phyloP scores from a whole-genome alignment of 2,797 vertebrate genomes.

The Astyanax mexicanus region DNA sequence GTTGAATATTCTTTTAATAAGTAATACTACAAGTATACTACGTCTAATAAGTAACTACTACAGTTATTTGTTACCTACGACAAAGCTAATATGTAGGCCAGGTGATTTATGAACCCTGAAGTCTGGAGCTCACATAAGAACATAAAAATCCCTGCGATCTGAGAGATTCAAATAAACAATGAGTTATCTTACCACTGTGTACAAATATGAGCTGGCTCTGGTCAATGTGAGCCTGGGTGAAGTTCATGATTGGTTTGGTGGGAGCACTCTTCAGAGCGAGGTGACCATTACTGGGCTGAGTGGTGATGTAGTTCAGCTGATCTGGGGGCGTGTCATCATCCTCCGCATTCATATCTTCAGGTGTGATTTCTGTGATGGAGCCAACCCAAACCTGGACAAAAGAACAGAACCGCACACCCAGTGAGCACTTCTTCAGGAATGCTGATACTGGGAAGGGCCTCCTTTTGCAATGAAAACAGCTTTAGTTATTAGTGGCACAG shows the following conservation, averaged over 20 bases:
- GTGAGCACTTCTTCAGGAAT: too few species aligned
- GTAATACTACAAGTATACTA: too few species aligned
- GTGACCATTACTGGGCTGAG: constrained; percentile 87
- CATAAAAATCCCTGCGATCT: not conserved
- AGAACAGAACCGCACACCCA: constrained; percentile 10
- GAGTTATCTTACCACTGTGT: constrained; percentile 80
- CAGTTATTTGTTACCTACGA: too few species aligned
- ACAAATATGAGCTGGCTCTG: constrained; percentile 86
- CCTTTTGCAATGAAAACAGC: too few species aligned
- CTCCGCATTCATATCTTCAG: constrained; percentile 80
- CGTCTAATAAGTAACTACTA: too few species aligned
- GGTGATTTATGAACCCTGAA: not conserved
- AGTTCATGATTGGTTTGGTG: constrained; percentile 82
- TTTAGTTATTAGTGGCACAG: too few species aligned
- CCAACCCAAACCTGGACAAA: constrained; percentile 85
- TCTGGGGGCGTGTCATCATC: constrained; percentile 81
- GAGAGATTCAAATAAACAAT: not conserved
- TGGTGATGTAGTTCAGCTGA: constrained; percentile 83
- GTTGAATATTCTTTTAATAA: too few species aligned
- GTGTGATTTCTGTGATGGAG: constrained; percentile 86
- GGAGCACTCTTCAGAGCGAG: constrained; percentile 86
- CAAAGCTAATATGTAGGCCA: too few species aligned
- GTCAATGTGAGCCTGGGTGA: constrained; percentile 87
- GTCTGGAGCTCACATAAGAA: not conserved
- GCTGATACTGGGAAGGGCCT: too few species aligned